phyloP scores from a whole-genome alignment of 2,888 invertebrate genomes.

The Lepidocyrtoides sp. region DNA sequence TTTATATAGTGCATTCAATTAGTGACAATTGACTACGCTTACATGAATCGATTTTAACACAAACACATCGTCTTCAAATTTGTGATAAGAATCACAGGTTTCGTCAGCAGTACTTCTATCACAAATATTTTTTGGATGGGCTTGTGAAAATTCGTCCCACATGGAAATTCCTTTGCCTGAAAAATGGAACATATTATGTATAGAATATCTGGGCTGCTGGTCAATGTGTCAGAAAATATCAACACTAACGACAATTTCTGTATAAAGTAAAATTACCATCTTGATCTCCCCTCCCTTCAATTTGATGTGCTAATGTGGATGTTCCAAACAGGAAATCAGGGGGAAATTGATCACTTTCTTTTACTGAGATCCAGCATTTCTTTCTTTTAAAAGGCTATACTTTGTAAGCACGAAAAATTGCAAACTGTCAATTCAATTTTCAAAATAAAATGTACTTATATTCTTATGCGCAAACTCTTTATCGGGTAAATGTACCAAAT shows the following conservation, averaged over 20 bases:
- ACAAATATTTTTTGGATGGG: constrained; percentile 83
- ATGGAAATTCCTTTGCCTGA: constrained; percentile 86
- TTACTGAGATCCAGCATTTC: neutral
- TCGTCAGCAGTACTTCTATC: constrained; percentile 73
- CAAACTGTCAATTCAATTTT: neutral
- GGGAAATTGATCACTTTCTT: constrained; percentile 80
- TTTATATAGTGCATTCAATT: neutral
- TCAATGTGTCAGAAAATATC: neutral
- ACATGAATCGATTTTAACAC: constrained; percentile 81
- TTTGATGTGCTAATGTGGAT: constrained; percentile 86
- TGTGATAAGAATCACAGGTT: constrained; percentile 82
- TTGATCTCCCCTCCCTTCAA: constrained; percentile 86
- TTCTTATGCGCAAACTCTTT: too few relatives aligned
- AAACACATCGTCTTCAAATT: constrained; percentile 79
- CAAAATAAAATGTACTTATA: neutral
- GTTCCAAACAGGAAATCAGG: constrained; percentile 86
- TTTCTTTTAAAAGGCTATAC: neutral
- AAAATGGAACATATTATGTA: constrained; percentile 1
- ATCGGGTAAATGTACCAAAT: too few relatives aligned
- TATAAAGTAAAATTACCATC: constrained; percentile 86
- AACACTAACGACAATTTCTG: too few relatives aligned
- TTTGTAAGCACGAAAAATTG: neutral
- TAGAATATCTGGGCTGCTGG: too few relatives aligned
- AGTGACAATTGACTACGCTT: constrained; percentile 11
- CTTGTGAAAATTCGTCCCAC: constrained; percentile 87